A percentile compares a stretch with the other conserved stretches of the same genome.
Conservation (phyloP, 2,113 vertebrate species). For the Rana temporaria region DNA sequence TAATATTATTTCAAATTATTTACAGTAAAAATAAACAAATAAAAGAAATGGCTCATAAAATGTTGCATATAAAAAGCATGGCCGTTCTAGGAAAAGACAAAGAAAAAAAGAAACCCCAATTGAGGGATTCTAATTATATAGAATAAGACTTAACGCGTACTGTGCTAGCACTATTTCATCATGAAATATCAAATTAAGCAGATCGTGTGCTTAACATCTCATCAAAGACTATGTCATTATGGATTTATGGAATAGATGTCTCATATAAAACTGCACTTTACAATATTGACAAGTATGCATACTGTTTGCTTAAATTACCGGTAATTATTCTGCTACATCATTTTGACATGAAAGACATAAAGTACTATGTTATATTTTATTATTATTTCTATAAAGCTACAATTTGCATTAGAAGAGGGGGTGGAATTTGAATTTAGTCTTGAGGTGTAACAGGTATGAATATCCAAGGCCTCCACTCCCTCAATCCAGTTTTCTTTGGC, state of each 20-base stretch:
- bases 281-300: slow-evolving; percentile 40
- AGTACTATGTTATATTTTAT: background rate
- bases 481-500: too few species aligned
- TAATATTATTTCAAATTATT: too few species aligned
- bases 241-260: slow-evolving; percentile 23
- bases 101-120: background rate
- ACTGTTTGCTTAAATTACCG: slow-evolving; percentile 20
- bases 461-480: too few species aligned
- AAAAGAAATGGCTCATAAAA: background rate
- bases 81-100: background rate
- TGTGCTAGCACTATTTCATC: background rate
- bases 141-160: background rate
- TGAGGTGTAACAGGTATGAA: too few species aligned
- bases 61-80: background rate
- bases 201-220: slow-evolving; percentile 18
- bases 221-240: slow-evolving; percentile 23
- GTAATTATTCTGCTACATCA: slow-evolving; percentile 36
- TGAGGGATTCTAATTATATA: background rate
- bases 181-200: slow-evolving; percentile 39
- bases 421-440: background rate
- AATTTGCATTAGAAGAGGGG: background rate
- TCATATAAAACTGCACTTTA: slow-evolving; percentile 27
- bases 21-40: background rate
- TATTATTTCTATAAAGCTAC: background rate
- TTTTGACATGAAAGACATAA: slow-evolving; percentile 25